Evolutionary conservation across 2,888 invertebrate species (phyloP).

Genomic region (Dromius quadrimaculatus): DNA sequence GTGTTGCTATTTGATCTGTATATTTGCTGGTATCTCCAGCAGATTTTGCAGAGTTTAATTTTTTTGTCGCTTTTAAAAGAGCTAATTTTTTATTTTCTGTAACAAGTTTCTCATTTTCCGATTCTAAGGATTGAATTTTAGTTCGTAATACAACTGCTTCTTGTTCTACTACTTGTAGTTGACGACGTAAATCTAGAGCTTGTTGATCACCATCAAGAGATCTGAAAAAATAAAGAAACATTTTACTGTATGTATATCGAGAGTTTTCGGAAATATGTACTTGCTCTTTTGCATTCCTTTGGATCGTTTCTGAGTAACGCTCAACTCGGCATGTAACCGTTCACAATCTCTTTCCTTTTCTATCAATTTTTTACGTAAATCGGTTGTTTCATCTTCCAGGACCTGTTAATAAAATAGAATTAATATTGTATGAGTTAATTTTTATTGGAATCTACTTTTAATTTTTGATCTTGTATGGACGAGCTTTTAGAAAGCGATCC

Average conservation of each 20-base stretch:
- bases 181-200: slow-evolving; percentile 78
- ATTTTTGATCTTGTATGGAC: slow-evolving; percentile 75
- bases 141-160: slow-evolving; percentile 78
- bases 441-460: slow-evolving; percentile 67
- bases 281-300: slow-evolving; percentile 76
- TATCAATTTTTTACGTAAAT: slow-evolving; percentile 79
- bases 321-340: slow-evolving; percentile 79
- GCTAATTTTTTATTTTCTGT: slow-evolving; percentile 81
- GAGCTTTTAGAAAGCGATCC: slow-evolving; percentile 64
- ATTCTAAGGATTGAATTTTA: slow-evolving; percentile 77
- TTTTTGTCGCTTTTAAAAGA: slow-evolving; percentile 71
- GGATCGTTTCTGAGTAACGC: slow-evolving; percentile 71
- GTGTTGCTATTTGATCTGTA: slow-evolving; percentile 71
- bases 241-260: not conserved
- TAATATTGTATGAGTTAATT: not conserved
- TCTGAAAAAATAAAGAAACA: slow-evolving; percentile 62
- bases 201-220: slow-evolving; percentile 75
- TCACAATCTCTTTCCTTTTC: slow-evolving; percentile 88
- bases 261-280: slow-evolving; percentile 64
- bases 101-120: slow-evolving; percentile 80
- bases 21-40: slow-evolving; percentile 68
- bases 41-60: slow-evolving; percentile 68
- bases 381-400: slow-evolving; percentile 80
- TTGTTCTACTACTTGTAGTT: slow-evolving; percentile 82
- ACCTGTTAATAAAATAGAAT: slow-evolving; percentile 61